These are phyloP conservation scores for Drosophila arawakana DNA, from an alignment of 1,140 invertebrate genomes.

Conservation along the genomic window DNA sequence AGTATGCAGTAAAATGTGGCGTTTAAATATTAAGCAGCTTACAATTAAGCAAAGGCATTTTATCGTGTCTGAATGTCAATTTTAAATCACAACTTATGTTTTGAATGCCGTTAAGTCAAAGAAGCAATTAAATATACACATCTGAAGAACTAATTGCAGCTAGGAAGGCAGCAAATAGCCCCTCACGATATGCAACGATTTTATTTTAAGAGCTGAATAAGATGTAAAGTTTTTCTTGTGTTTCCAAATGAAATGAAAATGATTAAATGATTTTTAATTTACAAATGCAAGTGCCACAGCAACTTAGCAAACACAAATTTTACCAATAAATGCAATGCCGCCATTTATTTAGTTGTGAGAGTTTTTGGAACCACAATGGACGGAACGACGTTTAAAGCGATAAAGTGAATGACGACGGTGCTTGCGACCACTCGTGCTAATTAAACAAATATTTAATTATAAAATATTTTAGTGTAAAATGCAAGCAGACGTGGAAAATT, in stretches of 20 bases:
- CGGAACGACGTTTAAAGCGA: slow-evolving; percentile 2
- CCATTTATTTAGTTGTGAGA: slow-evolving; percentile 50
- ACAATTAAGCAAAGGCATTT: too few relatives aligned
- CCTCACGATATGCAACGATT: slow-evolving; percentile 6
- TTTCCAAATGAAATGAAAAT: background rate
- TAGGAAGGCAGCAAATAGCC: too few relatives aligned
- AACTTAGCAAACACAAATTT: background rate
- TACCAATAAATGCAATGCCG: slow-evolving; percentile 55
- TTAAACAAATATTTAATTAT: slow-evolving; percentile 83
- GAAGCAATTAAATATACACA: background rate
- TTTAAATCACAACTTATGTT: too few relatives aligned
- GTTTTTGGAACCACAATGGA: slow-evolving; percentile 47
- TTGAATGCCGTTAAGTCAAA: too few relatives aligned
- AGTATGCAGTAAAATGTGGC: too few relatives aligned
- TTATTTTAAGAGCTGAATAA: background rate
- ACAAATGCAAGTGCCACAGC: slow-evolving; percentile 4
- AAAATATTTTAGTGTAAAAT: slow-evolving; percentile 80
- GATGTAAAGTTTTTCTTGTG: background rate
- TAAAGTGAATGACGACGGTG: slow-evolving; percentile 1
- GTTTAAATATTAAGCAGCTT: too few relatives aligned
- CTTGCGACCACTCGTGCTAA: slow-evolving; percentile 65
- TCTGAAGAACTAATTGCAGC: too few relatives aligned
- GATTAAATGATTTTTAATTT: background rate
- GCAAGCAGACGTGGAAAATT: slow-evolving; percentile 78
- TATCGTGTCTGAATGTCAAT: too few relatives aligned